Evolutionary conservation across 92 coral and sea anemone genomes (phyloP), one percentile per base, ranked within the genome.

Genomic region (Nematostella vectensis): DNA sequence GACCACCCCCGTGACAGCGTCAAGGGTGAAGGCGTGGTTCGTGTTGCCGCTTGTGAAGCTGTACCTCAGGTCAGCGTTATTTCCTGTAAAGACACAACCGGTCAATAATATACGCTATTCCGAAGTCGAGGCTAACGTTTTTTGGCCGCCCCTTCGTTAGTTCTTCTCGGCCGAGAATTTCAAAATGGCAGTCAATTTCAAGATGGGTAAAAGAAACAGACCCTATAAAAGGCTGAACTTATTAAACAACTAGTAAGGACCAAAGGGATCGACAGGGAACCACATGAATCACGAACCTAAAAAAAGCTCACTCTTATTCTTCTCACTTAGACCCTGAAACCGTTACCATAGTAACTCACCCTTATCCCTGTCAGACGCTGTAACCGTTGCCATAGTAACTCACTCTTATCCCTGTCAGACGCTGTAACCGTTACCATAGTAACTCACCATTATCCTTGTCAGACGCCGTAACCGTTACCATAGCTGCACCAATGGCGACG

Each of bases 61-160:
- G 54, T 71, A 82, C n/a, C 82, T 72, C 20, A 86, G 69, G 17
- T 82, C 83, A 10, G 83, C 88, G 50, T 93, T 93, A 15, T 78
- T 64, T 28, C 99, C 99, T 70, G 63, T 3, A 49, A 63, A 48
- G 56, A 8, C 27, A 23, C n/a, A n/a, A n/a, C n/a, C n/a, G n/a
- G n/a, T n/a, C n/a, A n/a, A n/a, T n/a, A n/a, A n/a, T n/a, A n/a
- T n/a, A n/a, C n/a, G n/a, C n/a, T n/a, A n/a, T n/a, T n/a, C n/a
- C n/a, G n/a, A n/a, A n/a, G n/a, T n/a, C n/a, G n/a, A n/a, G n/a
- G n/a, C n/a, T n/a, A n/a, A n/a, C n/a, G n/a, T n/a, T n/a, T n/a
- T n/a, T n/a, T n/a, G n/a, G n/a, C n/a, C n/a, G n/a, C n/a, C n/a
- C n/a, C n/a, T n/a, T n/a, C n/a, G n/a, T n/a, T n/a, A n/a, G n/a